Evolutionary conservation across 2,113 vertebrate genomes (phyloP).

Genomic region (Pelodiscus sinensis): DNA sequence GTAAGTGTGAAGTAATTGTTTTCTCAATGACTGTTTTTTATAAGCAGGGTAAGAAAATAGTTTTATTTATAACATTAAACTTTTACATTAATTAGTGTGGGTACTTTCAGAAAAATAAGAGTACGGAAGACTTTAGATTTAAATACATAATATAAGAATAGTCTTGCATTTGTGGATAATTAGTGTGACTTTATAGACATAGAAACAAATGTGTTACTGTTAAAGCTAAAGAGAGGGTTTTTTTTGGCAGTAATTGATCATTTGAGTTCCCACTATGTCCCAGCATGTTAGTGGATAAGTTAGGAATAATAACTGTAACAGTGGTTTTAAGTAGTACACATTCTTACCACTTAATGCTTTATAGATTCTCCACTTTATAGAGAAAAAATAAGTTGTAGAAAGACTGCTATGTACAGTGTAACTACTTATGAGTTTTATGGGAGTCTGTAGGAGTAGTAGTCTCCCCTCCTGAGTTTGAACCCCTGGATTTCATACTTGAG

Average conservation of each 20-base stretch:
- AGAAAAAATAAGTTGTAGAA: not conserved
- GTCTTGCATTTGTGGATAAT: not conserved
- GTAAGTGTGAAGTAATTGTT: not conserved
- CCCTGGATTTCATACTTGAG: no score
- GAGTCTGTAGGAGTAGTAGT: no score
- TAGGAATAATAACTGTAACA: not conserved
- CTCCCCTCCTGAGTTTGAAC: no score
- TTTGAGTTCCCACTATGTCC: not conserved
- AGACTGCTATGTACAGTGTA: not conserved
- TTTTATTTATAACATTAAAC: not conserved
- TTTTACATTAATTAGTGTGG: not conserved
- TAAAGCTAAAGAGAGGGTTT: not conserved
- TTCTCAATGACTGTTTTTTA: not conserved
- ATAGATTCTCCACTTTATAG: not conserved
- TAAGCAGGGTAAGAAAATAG: not conserved
- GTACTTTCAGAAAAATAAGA: not conserved
- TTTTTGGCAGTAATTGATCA: not conserved
- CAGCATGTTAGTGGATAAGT: not conserved
- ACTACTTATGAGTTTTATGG: not conserved
- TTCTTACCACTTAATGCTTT: not conserved
- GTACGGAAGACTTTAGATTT: not conserved
- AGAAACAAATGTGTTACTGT: not conserved
- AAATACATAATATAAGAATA: not conserved
- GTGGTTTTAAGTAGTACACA: accelerated
- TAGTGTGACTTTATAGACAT: not conserved